phyloP scores from a whole-genome alignment of 2,888 invertebrate genomes.

The Gnatocerus cornutus region DNA sequence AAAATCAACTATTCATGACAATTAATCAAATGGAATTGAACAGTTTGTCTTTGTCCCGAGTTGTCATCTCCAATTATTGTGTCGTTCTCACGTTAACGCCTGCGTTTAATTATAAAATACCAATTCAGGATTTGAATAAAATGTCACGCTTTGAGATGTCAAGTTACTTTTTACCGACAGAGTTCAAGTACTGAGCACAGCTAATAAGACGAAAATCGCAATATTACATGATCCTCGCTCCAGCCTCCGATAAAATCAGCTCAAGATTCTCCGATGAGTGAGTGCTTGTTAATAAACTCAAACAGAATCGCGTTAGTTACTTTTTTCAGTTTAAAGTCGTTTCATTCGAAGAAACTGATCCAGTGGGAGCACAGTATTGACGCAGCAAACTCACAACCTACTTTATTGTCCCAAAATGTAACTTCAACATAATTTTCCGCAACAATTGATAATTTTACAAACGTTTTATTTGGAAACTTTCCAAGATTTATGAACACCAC shows the following conservation, averaged over 20 bases:
- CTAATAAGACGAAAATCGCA: slow-evolving; percentile 28
- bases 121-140: slow-evolving; percentile 20
- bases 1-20: slow-evolving; percentile 41
- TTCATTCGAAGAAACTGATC: background rate
- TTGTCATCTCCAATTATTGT: slow-evolving; percentile 41
- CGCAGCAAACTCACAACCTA: slow-evolving; percentile 14
- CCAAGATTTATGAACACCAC: background rate
- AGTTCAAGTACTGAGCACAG: slow-evolving; percentile 9
- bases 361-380: slow-evolving; percentile 8
- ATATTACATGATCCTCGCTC: slow-evolving; percentile 21
- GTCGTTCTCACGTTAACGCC: slow-evolving; percentile 18
- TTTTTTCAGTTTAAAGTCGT: slow-evolving; percentile 17
- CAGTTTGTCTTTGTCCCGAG: slow-evolving; percentile 43
- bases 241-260: slow-evolving; percentile 14
- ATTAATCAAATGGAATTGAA: slow-evolving; percentile 39
- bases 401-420: slow-evolving; percentile 27
- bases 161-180: slow-evolving; percentile 12
- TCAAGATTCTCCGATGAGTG: slow-evolving; percentile 1
- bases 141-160: slow-evolving; percentile 9
- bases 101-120: slow-evolving; percentile 18
- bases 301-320: too few relatives aligned
- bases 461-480: slow-evolving; percentile 32
- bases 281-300: too few relatives aligned
- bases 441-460: slow-evolving; percentile 35
- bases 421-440: slow-evolving; percentile 28